Conservation (phyloP, 1,140 invertebrate species). For the Phymastichus coffea region DNA sequence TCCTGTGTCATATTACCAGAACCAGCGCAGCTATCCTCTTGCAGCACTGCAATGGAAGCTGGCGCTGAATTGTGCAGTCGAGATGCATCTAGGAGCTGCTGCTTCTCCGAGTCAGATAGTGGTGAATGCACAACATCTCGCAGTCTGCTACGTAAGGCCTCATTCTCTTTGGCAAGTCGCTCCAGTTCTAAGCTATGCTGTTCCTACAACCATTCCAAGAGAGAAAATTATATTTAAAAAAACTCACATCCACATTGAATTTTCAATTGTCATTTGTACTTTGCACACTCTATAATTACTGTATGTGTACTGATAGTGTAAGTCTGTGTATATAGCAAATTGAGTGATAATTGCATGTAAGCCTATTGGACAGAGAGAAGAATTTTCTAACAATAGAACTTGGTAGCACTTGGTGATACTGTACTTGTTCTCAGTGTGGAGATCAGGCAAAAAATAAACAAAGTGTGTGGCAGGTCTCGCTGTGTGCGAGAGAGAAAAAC, state of each 20-base stretch:
- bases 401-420: too few species aligned
- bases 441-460: too few species aligned
- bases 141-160: slow-evolving; percentile 68
- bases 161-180: slow-evolving; percentile 72
- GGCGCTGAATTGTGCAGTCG: slow-evolving; percentile 66
- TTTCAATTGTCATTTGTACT: not conserved
- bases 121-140: slow-evolving; percentile 76
- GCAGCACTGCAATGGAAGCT: slow-evolving; percentile 60
- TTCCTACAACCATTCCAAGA: slow-evolving; percentile 50
- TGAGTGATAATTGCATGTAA: too few species aligned
- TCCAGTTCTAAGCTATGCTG: slow-evolving; percentile 66
- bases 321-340: not conserved
- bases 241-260: slow-evolving; percentile 1
- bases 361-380: too few species aligned
- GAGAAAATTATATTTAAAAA: slow-evolving; percentile 5
- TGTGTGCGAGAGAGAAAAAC: not conserved
- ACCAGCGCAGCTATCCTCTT: slow-evolving; percentile 45
- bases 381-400: too few species aligned
- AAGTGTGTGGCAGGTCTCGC: not conserved
- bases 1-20: slow-evolving; percentile 55
- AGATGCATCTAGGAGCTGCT: slow-evolving; percentile 70
- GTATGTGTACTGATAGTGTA: not conserved
- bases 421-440: too few species aligned
- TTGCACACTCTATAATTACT: too few species aligned
- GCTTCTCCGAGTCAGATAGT: slow-evolving; percentile 79